Percentiles rank a stretch among this genome's conserved stretches.
phyloP scores from a whole-genome alignment of 2,888 invertebrate genomes.

The Andrena hattorfiana region DNA sequence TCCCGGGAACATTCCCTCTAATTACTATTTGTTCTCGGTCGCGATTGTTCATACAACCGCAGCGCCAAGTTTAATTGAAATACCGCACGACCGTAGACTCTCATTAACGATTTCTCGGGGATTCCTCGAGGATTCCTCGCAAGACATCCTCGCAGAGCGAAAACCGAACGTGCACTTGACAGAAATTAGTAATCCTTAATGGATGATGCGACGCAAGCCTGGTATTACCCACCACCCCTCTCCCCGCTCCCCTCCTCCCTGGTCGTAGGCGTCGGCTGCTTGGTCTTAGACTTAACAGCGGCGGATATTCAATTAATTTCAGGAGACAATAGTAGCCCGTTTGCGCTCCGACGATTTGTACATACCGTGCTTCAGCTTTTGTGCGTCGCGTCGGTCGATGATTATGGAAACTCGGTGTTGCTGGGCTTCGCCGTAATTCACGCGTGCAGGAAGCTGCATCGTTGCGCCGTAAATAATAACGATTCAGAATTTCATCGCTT shows the following conservation, averaged over 20 bases:
- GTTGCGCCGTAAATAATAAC: background rate
- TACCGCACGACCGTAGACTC: conserved; percentile 47
- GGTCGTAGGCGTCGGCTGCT: conserved; percentile 60
- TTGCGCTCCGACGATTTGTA: conserved; percentile 55
- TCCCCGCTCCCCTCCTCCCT: background rate
- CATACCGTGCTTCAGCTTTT: conserved; percentile 45
- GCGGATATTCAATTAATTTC: conserved; percentile 81
- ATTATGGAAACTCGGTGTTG: conserved; percentile 25
- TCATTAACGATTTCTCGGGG: conserved; percentile 62
- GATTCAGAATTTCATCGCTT: too few relatives aligned
- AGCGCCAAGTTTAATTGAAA: conserved; percentile 51
- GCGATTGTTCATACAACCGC: conserved; percentile 50
- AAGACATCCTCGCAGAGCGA: conserved; percentile 52
- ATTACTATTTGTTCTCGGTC: conserved; percentile 45
- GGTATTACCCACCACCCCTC: conserved; percentile 41
- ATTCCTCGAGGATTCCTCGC: conserved; percentile 48
- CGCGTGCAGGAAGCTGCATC: background rate
- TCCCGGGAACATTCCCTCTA: conserved; percentile 41
- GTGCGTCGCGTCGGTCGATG: conserved; percentile 28
- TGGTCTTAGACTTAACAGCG: conserved; percentile 71
- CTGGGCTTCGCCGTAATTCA: background rate
- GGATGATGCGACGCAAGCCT: conserved; percentile 69
- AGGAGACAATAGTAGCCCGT: conserved; percentile 77
- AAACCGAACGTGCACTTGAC: conserved; percentile 73
- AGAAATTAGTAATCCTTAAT: conserved; percentile 80